Evolutionary conservation across 2,888 invertebrate genomes (phyloP), one percentile per base, ranked within the genome.

Genomic region (Drosophila bunnanda): DNA sequence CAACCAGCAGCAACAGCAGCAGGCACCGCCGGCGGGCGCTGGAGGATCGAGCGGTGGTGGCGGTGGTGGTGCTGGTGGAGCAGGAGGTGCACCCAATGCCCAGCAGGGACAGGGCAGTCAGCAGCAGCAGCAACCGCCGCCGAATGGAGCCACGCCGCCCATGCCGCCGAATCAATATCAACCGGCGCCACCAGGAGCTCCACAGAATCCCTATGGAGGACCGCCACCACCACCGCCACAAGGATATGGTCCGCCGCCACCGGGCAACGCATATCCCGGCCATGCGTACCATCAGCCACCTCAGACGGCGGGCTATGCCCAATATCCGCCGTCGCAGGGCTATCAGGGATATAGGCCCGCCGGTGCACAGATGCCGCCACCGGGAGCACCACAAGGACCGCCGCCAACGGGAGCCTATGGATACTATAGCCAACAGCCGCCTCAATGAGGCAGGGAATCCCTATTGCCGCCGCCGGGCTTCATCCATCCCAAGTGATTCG

Each of bases 371-470:
- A 94, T 94, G 84, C 93, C 93, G 89, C 94, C 93, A 41, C 94
- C 94, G 6, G 90, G 91, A 5, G 88, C 90, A 44, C 90, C 91
- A 5, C 91, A 91, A 65, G 91, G 91, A 44, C 92, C 92, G 36
- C 92, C 92, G 30, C 96, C 96, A 8, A 95, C 96, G 77, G 95
- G 95, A 66, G 94, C 95, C 69, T 97, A 97, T 90, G 95, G 96
- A 41, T 96, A 96, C 91, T 96, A 96, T 90, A 95, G 96, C 56
- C 96, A 96, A 90, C 96, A 96, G 86, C 96, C 96, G 72, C 96
- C 96, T 36, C 92, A 92, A 79, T 92, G 89, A 90, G 48, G 52
- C 46, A 69, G 70, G 70, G 64, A 65, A 20, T 46, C 67, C 67
- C 64, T 65, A 25, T 65, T 60, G 32, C 60, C 60, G 25, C 64